These are phyloP conservation scores for Calliopsis andreniformis DNA, from an alignment of 1,140 invertebrate species.

Conservation along the genomic window DNA sequence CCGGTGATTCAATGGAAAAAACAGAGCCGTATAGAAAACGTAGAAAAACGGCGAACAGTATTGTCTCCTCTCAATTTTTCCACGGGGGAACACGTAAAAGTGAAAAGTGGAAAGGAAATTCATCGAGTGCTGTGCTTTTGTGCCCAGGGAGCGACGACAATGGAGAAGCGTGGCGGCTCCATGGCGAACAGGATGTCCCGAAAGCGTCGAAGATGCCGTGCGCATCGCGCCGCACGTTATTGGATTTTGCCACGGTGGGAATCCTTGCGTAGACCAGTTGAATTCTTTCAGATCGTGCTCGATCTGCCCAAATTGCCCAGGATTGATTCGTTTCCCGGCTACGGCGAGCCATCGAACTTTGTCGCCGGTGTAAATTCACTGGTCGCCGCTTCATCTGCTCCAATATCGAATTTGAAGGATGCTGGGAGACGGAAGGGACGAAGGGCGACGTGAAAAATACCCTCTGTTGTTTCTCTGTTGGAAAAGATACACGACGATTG, in stretches of 20 bases:
- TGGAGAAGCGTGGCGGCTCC: conserved; percentile 24
- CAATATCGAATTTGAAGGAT: background rate
- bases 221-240: conserved; percentile 38
- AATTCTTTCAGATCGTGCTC: background rate
- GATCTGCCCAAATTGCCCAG: background rate
- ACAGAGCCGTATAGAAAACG: too few relatives aligned
- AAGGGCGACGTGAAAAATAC: background rate
- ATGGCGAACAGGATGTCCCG: conserved; percentile 55
- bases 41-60: too few relatives aligned
- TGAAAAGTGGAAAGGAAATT: background rate
- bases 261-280: background rate
- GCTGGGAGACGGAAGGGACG: background rate
- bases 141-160: conserved; percentile 4
- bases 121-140: conserved; percentile 16
- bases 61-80: background rate
- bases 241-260: conserved; percentile 39
- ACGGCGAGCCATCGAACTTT: background rate
- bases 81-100: background rate
- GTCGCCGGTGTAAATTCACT: background rate
- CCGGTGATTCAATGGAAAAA: background rate
- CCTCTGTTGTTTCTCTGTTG: background rate
- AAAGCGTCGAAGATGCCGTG: conserved; percentile 41
- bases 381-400: background rate
- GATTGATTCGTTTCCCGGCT: conserved; percentile 18
- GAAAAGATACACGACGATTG: background rate